Conservation (phyloP, 2,888 invertebrate genomes). For the Marasmarcha lunaedactyla region DNA sequence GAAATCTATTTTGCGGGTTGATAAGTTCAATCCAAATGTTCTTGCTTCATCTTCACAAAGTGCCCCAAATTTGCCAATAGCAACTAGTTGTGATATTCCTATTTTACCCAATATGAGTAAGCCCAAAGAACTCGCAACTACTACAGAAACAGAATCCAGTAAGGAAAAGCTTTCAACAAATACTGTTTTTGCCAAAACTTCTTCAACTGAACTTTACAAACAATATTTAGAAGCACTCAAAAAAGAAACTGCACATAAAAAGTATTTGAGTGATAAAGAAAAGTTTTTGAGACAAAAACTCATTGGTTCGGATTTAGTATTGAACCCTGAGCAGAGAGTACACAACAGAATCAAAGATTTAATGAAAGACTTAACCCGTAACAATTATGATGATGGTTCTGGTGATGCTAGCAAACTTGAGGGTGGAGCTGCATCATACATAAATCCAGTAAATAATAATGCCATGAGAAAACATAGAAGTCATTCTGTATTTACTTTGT, state of each 20-base stretch:
- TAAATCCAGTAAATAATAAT: conserved; percentile 22
- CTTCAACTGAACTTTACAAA: conserved; percentile 52
- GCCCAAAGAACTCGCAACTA: conserved; percentile 24
- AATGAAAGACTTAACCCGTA: conserved; percentile 53
- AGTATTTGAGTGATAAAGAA: conserved; percentile 49
- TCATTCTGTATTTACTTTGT: conserved; percentile 57
- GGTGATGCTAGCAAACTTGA: conserved; percentile 60
- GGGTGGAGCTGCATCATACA: conserved; percentile 32
- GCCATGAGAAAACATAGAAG: conserved; percentile 35
- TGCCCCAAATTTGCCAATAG: conserved; percentile 45
- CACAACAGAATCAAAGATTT: conserved; percentile 40
- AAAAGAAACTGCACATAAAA: conserved; percentile 47
- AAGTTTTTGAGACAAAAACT: conserved; percentile 51
- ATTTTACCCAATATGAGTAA: conserved; percentile 24
- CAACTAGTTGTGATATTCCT: conserved; percentile 28
- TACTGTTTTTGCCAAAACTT: conserved; percentile 33
- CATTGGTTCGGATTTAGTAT: conserved; percentile 34
- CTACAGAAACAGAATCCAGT: conserved; percentile 49
- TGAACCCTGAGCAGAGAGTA: conserved; percentile 24
- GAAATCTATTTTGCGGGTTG: conserved; percentile 49
- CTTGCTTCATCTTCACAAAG: conserved; percentile 56
- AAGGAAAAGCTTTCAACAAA: conserved; percentile 40
- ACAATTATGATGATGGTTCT: conserved; percentile 56
- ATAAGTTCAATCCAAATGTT: conserved; percentile 43
- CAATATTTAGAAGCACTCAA: conserved; percentile 49